phyloP scores from a whole-genome alignment of 2,888 invertebrate genomes.

The Anticlea derivata region DNA sequence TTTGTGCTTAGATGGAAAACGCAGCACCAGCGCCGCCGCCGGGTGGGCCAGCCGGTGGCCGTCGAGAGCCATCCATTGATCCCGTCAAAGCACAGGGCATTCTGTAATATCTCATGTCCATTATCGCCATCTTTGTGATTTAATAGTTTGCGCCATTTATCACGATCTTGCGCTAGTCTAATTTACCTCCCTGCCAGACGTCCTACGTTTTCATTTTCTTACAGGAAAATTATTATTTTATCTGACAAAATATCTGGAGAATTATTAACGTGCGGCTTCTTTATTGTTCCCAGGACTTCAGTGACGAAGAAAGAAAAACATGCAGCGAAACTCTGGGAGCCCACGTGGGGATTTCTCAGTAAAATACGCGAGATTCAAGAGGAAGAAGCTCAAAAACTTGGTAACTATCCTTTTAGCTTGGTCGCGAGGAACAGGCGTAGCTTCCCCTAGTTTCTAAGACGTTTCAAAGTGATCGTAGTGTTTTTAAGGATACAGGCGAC shows the following conservation, averaged over 20 bases:
- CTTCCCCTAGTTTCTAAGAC: too few species aligned
- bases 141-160: too few species aligned
- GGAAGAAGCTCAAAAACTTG: slow-evolving; percentile 68
- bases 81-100: slow-evolving; percentile 77
- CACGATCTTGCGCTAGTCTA: too few species aligned
- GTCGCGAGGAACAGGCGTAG: too few species aligned
- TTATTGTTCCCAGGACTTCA: slow-evolving; percentile 48
- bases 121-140: too few species aligned
- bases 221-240: too few species aligned
- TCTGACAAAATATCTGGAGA: too few species aligned
- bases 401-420: slow-evolving; percentile 41
- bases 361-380: slow-evolving; percentile 64
- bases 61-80: slow-evolving; percentile 66
- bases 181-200: too few species aligned
- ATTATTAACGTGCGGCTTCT: too few species aligned
- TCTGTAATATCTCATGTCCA: slow-evolving; percentile 49
- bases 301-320: slow-evolving; percentile 61
- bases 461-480: too few species aligned
- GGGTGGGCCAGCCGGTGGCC: slow-evolving; percentile 54
- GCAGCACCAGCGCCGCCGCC: slow-evolving; percentile 50
- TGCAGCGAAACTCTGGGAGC: slow-evolving; percentile 67
- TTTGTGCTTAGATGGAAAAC: slow-evolving; percentile 52
- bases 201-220: too few species aligned
- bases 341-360: slow-evolving; percentile 70
- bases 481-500: too few species aligned